phyloP scores from a whole-genome alignment of 2,113 vertebrate genomes.

The Antennarius striatus region DNA sequence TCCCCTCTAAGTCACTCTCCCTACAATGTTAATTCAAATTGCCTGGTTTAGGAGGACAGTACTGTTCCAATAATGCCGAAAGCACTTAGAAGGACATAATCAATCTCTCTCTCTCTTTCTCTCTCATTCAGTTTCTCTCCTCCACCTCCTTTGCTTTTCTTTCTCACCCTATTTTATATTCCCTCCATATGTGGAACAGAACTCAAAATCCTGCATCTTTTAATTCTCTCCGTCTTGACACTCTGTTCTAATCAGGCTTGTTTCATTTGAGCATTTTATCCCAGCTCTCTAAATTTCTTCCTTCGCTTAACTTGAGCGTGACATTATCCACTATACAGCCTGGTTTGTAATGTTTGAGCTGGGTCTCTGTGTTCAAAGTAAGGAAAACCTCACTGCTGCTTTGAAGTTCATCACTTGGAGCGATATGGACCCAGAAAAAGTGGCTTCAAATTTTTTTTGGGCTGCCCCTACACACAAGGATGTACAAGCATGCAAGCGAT shows the following conservation, averaged over 20 bases:
- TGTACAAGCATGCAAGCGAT: background rate
- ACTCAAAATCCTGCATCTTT: constrained; percentile 42
- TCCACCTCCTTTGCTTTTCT: constrained; percentile 28
- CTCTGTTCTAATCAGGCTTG: constrained; percentile 42
- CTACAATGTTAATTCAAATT: constrained; percentile 74
- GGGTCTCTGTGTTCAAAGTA: background rate
- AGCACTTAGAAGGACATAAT: constrained; percentile 79
- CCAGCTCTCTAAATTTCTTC: constrained; percentile 25
- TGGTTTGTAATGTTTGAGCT: background rate
- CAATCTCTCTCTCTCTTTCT: constrained; percentile 66
- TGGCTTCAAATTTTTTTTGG: background rate
- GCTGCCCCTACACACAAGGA: background rate
- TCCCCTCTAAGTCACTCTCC: constrained; percentile 55
- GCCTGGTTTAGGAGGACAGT: constrained; percentile 70
- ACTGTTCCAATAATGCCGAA: constrained; percentile 73
- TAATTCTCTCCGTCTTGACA: constrained; percentile 31
- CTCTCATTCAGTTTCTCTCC: constrained; percentile 49
- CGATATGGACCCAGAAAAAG: background rate
- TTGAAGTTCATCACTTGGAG: too few relatives aligned
- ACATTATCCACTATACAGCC: background rate
- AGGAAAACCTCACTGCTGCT: background rate
- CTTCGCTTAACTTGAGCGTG: constrained; percentile 18
- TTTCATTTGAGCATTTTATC: constrained; percentile 49
- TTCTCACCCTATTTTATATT: constrained; percentile 65
- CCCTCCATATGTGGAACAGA: constrained; percentile 52